Percentiles rank a stretch among this genome's conserved stretches.
These are phyloP conservation scores for Bursaphelenchus okinawaensis DNA, from an alignment of 2,888 invertebrate species.

Conservation along the genomic window DNA sequence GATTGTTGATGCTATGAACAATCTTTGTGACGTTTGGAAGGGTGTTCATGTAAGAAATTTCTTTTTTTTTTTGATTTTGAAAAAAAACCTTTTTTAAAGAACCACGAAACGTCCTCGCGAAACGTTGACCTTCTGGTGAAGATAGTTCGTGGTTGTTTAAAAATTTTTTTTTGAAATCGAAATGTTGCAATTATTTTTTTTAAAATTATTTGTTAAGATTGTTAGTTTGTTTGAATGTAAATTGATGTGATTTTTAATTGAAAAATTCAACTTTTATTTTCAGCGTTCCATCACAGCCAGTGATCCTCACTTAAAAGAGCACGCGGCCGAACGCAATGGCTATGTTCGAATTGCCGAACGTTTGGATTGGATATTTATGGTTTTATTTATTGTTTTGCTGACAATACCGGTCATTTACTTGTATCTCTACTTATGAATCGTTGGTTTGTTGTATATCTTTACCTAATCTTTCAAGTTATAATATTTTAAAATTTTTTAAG, in stretches of 20 bases:
- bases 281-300: not conserved
- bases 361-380: conserved; percentile 46
- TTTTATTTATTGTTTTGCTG: conserved; percentile 40
- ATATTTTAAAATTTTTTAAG: no score
- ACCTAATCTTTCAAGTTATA: no score
- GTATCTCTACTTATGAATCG: conserved; percentile 31
- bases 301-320: conserved; percentile 1
- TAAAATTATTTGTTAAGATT: no score
- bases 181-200: no score
- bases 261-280: not conserved
- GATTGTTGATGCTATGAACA: not conserved
- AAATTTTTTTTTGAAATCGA: no score
- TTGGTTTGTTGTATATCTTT: no score
- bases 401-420: conserved; percentile 51
- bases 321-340: conserved; percentile 34
- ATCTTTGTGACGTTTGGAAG: not conserved
- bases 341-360: conserved; percentile 48
- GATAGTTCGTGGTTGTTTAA: no score
- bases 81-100: no score
- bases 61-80: no score
- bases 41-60: not conserved
- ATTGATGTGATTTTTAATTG: not conserved
- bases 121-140: no score
- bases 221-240: no score
- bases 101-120: no score